Conservation (phyloP, 2,888 invertebrate species). For the Chrysolina haemoptera region DNA sequence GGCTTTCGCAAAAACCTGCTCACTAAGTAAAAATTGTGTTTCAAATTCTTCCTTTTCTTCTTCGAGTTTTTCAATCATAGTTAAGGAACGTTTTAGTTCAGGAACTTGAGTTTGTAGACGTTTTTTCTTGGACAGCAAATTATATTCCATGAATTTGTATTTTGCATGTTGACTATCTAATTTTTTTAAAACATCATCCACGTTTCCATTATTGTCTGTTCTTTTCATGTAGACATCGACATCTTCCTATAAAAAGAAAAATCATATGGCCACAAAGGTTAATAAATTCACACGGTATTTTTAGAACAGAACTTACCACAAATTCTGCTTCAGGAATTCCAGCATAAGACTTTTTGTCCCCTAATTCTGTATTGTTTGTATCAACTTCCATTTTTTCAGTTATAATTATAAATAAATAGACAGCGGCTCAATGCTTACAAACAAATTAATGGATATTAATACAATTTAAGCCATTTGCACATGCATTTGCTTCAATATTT, state of each 20-base stretch:
- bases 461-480: too few relatives aligned
- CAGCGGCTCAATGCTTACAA: not conserved
- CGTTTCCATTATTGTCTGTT: conserved; percentile 85
- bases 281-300: conserved; percentile 36
- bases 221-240: conserved; percentile 93
- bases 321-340: conserved; percentile 92
- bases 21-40: conserved; percentile 92
- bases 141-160: conserved; percentile 98
- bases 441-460: too few relatives aligned
- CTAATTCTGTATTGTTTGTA: conserved; percentile 55
- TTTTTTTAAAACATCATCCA: conserved; percentile 87
- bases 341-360: conserved; percentile 77
- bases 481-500: too few relatives aligned
- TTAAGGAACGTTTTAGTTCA: conserved; percentile 91
- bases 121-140: conserved; percentile 88
- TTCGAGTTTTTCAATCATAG: conserved; percentile 92
- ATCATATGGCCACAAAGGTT: conserved; percentile 49
- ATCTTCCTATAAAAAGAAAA: conserved; percentile 81
- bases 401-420: not conserved
- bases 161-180: conserved; percentile 96
- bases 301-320: conserved; percentile 77
- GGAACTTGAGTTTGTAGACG: conserved; percentile 93
- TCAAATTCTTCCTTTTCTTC: conserved; percentile 85
- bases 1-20: conserved; percentile 87
- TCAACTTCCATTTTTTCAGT: conserved; percentile 35